Evolutionary conservation across 2,888 invertebrate species (phyloP), one percentile per base, ranked within the genome.

Genomic region (Macaria notata): DNA sequence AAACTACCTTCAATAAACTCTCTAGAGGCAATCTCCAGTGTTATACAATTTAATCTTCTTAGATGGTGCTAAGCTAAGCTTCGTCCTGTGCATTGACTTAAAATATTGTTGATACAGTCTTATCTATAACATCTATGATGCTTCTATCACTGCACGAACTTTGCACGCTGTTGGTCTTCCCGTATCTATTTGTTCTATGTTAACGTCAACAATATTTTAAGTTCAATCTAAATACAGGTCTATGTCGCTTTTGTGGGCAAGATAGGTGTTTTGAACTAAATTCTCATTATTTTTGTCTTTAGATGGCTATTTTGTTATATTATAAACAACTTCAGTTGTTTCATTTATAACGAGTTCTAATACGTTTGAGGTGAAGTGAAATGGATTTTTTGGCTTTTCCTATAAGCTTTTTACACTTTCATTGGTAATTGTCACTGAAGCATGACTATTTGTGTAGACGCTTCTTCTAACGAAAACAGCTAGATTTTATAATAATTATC

Each of bases 191-290:
- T 59, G 49, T 51, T 62, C 57, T 65, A 66, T 56, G 64, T 57
- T 56, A 53, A 69, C 70, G 75, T 83, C 84, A 84, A 83, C 88
- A 87, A 86, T 85, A 85, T 88, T 86, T 83, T 80, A 79, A 81
- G 72, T 71, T 68, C 63, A 68, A 75, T 72, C 73, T 66, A 76
- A 71, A 72, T 50, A 77, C 71, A 72, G 77, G 74, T 89, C 83
- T 75, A 73, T 90, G 87, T 88, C 79, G 89, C 89, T 90, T 90
- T 70, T 88, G 86, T 89, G 81, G 77, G 80, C 84, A 76, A 76
- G 79, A 75, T 79, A 80, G 82, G 83, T 83, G 76, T 84, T 78
- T 75, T 73, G 47, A 61, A 65, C 60, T 61, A 72, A 74, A 70
- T 70, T 70, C 68, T 72, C 67, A 69, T 70, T 64, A 66, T 74